Conservation (phyloP, 2,888 invertebrate species). For the Palloptera scutellata region DNA sequence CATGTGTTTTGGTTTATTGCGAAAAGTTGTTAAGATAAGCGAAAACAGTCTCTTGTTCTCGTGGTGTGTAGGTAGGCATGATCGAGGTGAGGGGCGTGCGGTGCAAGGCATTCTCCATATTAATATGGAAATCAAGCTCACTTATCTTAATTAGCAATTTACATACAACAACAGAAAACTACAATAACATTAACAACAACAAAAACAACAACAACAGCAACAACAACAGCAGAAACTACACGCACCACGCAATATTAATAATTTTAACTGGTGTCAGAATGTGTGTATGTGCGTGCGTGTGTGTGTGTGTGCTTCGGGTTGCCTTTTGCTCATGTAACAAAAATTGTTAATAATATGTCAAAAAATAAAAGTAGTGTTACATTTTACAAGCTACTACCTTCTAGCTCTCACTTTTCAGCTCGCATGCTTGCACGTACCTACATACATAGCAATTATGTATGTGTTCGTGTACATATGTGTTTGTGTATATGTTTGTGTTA, state of each 20-base stretch:
- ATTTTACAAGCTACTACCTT: too few relatives aligned
- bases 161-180: conserved; percentile 23
- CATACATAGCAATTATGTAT: background rate
- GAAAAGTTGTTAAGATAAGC: conserved; percentile 8
- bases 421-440: background rate
- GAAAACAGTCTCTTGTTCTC: conserved; percentile 4
- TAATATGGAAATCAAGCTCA: conserved; percentile 41
- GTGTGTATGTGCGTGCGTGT: background rate
- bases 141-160: conserved; percentile 47
- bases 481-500: conserved; percentile 7
- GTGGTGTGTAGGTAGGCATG: too few relatives aligned
- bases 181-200: conserved; percentile 29
- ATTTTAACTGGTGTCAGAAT: conserved; percentile 2
- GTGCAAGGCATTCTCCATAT: conserved; percentile 17
- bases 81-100: background rate
- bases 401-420: too few relatives aligned
- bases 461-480: background rate
- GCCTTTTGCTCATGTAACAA: conserved; percentile 22
- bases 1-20: conserved; percentile 17
- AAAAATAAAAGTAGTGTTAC: conserved; percentile 3
- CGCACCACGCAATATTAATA: conserved; percentile 1
- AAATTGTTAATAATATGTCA: conserved; percentile 16
- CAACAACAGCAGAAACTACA: conserved; percentile 16
- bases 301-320: conserved; percentile 5
- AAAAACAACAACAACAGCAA: conserved; percentile 23